A percentile compares a stretch with the other conserved stretches of the same genome.
Evolutionary conservation across 2,113 vertebrate species (phyloP).

Genomic region (western clawed frog (Xenopus tropicalis)): DNA sequence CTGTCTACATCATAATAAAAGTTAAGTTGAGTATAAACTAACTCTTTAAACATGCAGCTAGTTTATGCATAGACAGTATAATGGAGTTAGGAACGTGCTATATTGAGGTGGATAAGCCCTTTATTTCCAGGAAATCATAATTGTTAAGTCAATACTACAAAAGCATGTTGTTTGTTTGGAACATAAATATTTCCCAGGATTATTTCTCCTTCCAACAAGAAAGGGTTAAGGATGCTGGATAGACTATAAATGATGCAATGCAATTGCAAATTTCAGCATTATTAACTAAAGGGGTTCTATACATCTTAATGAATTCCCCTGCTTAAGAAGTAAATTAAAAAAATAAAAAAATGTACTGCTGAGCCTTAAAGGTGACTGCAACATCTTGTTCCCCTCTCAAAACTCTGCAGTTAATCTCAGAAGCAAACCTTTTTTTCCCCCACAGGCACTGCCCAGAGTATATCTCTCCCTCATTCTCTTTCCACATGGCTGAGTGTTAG

Average conservation of each 20-base stretch:
- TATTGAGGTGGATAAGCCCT: too few species aligned
- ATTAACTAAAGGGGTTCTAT: not conserved
- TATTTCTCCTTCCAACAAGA: too few species aligned
- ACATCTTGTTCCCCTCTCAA: not conserved
- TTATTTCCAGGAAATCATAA: too few species aligned
- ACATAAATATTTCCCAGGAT: too few species aligned
- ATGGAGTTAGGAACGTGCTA: too few species aligned
- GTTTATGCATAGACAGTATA: too few species aligned
- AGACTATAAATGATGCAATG: not conserved
- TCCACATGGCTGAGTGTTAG: constrained; percentile 81
- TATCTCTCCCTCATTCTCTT: constrained; percentile 51
- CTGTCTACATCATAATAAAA: too few species aligned
- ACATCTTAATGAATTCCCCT: not conserved
- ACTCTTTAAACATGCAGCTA: too few species aligned
- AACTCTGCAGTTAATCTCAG: constrained; percentile 61
- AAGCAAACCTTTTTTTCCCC: constrained; percentile 56
- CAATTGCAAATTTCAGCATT: not conserved
- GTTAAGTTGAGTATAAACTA: too few species aligned
- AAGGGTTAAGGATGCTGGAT: too few species aligned
- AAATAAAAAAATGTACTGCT: not conserved
- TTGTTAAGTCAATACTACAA: too few species aligned
- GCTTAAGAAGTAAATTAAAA: not conserved
- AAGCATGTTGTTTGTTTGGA: too few species aligned
- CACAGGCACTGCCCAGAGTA: constrained; percentile 39
- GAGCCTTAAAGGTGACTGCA: not conserved